Conservation (phyloP, 2,113 vertebrate genomes). For the Dromiciops gliroides region DNA sequence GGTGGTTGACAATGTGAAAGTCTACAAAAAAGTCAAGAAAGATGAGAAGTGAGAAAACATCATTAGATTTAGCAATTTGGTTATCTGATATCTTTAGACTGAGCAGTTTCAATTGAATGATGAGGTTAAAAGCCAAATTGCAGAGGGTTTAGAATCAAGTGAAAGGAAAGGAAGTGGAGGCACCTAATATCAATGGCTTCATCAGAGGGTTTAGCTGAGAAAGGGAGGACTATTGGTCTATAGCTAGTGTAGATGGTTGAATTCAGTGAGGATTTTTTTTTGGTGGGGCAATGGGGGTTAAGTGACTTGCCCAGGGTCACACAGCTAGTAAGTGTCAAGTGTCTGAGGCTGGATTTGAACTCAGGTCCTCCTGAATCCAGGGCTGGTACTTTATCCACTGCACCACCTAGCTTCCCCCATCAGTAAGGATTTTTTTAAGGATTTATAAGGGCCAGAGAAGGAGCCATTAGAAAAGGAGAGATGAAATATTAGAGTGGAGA, state of each 20-base stretch:
- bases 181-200: background rate
- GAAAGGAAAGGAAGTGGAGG: background rate
- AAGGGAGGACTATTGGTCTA: background rate
- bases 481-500: background rate
- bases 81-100: background rate
- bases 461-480: background rate
- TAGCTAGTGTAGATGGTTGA: background rate
- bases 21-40: background rate
- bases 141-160: background rate
- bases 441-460: background rate
- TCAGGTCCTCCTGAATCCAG: too few species aligned
- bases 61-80: background rate
- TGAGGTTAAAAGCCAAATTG: background rate
- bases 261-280: background rate
- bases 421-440: background rate
- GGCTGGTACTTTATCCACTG: too few species aligned
- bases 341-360: too few species aligned
- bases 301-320: too few species aligned
- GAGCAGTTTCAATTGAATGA: background rate
- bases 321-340: too few species aligned
- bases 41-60: background rate
- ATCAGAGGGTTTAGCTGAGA: background rate
- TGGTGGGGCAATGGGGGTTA: too few species aligned
- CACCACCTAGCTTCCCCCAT: too few species aligned
- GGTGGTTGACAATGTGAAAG: background rate